Conservation (phyloP, 2,797 vertebrate genomes). For the Valencia hispanica region DNA sequence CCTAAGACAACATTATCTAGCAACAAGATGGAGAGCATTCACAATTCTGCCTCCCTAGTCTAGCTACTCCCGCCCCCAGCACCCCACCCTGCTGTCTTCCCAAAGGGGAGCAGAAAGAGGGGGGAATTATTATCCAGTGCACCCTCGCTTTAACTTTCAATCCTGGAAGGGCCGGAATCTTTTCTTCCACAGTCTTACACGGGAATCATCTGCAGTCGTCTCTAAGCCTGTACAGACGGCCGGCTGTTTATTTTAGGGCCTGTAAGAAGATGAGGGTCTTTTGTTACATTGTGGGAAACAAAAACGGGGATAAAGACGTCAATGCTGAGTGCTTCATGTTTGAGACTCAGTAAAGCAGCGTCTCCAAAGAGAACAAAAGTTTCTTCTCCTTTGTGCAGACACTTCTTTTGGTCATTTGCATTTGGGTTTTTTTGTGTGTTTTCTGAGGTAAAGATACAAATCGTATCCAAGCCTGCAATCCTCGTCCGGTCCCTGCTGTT, state of each 20-base stretch:
- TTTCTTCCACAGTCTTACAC: conserved; percentile 46
- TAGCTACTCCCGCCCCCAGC: conserved; percentile 72
- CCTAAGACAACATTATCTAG: conserved; percentile 76
- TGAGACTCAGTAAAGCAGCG: background rate
- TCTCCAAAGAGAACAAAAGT: conserved; percentile 2
- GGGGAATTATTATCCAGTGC: conserved; percentile 48
- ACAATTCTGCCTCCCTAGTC: conserved; percentile 75
- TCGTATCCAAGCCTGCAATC: conserved; percentile 66
- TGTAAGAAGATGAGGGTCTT: conserved; percentile 67
- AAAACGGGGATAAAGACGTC: conserved; percentile 54
- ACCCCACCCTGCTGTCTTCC: conserved; percentile 65
- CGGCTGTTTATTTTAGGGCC: conserved; percentile 64
- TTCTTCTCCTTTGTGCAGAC: conserved; percentile 33
- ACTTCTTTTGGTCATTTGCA: conserved; percentile 22
- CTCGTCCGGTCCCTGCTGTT: conserved; percentile 73
- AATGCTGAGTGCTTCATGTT: conserved; percentile 46
- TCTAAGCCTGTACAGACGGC: conserved; percentile 56
- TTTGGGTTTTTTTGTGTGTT: conserved; percentile 1
- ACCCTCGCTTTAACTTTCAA: conserved; percentile 50
- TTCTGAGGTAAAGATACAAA: conserved; percentile 65
- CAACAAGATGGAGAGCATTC: conserved; percentile 73
- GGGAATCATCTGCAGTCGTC: conserved; percentile 57
- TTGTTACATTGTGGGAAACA: conserved; percentile 67
- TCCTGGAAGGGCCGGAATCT: conserved; percentile 42
- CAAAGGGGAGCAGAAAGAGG: conserved; percentile 63